A percentile compares a stretch with the other conserved stretches of the same genome.
Evolutionary conservation across 2,797 vertebrate genomes (phyloP).

Genomic region (Argya squamiceps): DNA sequence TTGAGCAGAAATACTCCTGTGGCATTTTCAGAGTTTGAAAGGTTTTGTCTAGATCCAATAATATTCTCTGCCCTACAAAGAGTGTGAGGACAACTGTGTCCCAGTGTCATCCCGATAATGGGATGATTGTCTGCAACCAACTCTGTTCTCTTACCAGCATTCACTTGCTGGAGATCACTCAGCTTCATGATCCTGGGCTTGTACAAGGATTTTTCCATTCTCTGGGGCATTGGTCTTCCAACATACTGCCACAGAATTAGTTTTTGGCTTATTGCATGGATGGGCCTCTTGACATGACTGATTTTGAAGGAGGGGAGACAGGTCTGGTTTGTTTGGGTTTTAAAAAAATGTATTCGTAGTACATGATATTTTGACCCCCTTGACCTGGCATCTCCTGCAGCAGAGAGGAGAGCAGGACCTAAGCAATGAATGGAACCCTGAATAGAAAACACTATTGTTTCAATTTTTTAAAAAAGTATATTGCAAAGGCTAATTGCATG

Average conservation of each 20-base stretch:
- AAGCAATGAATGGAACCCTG: neutral
- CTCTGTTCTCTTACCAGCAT: neutral
- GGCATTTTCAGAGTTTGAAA: neutral
- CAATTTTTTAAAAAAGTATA: neutral
- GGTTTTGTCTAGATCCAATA: neutral
- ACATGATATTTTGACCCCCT: neutral
- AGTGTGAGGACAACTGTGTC: neutral
- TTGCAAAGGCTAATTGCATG: constrained; percentile 68
- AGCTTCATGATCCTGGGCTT: neutral
- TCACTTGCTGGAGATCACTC: neutral
- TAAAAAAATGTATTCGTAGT: neutral
- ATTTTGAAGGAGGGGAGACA: neutral
- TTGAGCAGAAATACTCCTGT: neutral
- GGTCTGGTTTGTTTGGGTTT: neutral
- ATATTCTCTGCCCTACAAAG: neutral
- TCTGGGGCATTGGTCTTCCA: neutral
- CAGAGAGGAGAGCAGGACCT: neutral
- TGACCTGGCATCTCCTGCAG: neutral
- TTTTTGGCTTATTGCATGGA: neutral
- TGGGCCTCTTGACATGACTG: neutral
- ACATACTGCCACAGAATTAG: neutral
- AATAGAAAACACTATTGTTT: constrained; percentile 10
- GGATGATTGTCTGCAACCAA: neutral
- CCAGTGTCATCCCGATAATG: neutral
- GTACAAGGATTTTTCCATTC: neutral